Conservation (phyloP, 2,797 vertebrate genomes). For the Petrocephalus schoutedeni region DNA sequence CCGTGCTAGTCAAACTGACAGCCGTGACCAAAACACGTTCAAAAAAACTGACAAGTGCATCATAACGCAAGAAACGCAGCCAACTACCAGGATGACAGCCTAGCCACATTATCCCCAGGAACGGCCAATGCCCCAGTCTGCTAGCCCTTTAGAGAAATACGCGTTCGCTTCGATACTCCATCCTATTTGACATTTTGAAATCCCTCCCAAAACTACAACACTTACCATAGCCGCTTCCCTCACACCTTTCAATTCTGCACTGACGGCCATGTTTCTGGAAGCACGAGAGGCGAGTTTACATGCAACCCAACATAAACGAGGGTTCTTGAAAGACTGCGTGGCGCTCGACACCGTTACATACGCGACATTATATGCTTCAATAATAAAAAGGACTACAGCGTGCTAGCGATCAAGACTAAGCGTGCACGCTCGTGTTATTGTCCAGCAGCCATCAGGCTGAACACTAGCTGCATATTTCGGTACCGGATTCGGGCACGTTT, state of each 20-base stretch:
- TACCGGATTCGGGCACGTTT: neutral
- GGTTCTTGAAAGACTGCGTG: neutral
- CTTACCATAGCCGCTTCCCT: neutral
- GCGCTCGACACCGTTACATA: neutral
- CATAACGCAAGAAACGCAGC: neutral
- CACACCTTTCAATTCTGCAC: neutral
- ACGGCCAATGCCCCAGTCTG: neutral
- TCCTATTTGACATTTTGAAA: neutral
- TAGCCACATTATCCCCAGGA: neutral
- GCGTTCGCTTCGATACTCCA: neutral
- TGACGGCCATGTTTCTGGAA: conserved; percentile 7
- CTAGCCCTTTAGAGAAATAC: neutral
- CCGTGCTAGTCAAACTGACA: neutral
- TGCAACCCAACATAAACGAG: neutral
- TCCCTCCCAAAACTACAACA: neutral
- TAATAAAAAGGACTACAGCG: neutral
- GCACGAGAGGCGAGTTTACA: neutral
- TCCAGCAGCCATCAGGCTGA: neutral
- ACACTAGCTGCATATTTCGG: neutral
- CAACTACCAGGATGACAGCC: neutral
- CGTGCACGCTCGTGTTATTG: neutral
- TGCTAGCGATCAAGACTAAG: neutral
- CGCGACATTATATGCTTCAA: neutral
- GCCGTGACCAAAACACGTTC: neutral
- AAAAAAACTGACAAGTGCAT: neutral